Evolutionary conservation across 2,888 invertebrate genomes (phyloP).

Genomic region (Drosophila antonietae): DNA sequence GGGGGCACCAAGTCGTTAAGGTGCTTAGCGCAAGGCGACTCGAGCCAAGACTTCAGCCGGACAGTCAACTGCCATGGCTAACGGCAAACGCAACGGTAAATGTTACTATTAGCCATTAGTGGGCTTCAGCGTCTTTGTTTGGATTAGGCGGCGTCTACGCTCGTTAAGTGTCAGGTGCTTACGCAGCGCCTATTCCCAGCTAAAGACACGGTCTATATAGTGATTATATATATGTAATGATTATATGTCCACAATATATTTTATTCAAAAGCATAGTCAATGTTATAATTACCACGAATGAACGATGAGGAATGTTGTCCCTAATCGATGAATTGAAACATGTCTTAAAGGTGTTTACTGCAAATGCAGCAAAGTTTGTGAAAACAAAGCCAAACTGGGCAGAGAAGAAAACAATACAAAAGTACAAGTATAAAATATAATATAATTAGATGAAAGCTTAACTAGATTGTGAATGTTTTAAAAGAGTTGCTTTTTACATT

Average conservation of each 20-base stretch:
- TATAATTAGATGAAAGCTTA: neutral
- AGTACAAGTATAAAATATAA: neutral
- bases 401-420: neutral
- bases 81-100: conserved; percentile 27
- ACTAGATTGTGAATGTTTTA: neutral
- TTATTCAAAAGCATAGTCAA: neutral
- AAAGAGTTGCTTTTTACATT: neutral
- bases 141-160: conserved; percentile 40
- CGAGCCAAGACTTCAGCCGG: neutral
- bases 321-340: neutral
- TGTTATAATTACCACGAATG: neutral
- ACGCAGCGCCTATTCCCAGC: conserved; percentile 9
- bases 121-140: conserved; percentile 66
- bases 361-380: too few species aligned
- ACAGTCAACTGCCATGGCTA: conserved; percentile 19
- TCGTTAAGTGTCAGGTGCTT: conserved; percentile 38
- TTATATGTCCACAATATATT: neutral
- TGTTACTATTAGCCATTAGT: conserved; percentile 55
- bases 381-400: neutral
- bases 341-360: neutral
- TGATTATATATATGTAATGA: neutral
- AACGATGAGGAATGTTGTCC: neutral
- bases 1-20: conserved; percentile 64
- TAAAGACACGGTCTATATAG: neutral
- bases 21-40: conserved; percentile 71